Percentiles rank a stretch among this genome's conserved stretches.
phyloP scores from a whole-genome alignment of 2,113 vertebrate species.

The Channa argus region DNA sequence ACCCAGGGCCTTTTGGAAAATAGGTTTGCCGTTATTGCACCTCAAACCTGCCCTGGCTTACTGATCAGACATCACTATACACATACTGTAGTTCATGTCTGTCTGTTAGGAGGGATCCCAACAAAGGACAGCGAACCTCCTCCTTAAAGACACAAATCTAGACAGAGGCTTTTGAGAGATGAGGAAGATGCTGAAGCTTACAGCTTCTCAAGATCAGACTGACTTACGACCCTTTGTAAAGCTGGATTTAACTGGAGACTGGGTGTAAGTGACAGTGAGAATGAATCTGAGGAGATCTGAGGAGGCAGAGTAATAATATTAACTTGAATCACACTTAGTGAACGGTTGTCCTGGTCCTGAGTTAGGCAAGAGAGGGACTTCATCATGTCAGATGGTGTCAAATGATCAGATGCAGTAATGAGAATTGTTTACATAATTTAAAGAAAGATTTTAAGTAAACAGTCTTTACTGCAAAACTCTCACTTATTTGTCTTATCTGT shows the following conservation, averaged over 20 bases:
- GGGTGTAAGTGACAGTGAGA: conserved; percentile 61
- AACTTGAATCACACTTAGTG: conserved; percentile 5
- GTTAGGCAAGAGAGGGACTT: conserved; percentile 44
- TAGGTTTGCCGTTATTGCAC: conserved; percentile 82
- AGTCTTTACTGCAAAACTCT: conserved; percentile 46
- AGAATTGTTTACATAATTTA: background rate
- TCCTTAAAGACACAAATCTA: conserved; percentile 32
- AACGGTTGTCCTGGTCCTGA: conserved; percentile 61
- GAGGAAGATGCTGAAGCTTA: conserved; percentile 65
- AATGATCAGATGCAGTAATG: conserved; percentile 39
- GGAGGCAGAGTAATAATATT: background rate
- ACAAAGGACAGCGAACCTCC: conserved; percentile 40
- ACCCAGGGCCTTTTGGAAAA: conserved; percentile 70
- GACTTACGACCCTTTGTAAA: conserved; percentile 53
- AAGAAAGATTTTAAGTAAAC: conserved; percentile 70
- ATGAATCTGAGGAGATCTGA: conserved; percentile 14
- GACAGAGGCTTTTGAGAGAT: conserved; percentile 65
- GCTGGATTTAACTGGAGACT: conserved; percentile 38
- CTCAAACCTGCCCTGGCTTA: conserved; percentile 77
- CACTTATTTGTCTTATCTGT: conserved; percentile 11
- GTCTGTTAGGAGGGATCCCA: conserved; percentile 18
- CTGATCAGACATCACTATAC: conserved; percentile 54
- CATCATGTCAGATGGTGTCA: conserved; percentile 26
- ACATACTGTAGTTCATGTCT: conserved; percentile 14
- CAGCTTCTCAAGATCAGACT: conserved; percentile 46